Conservation (phyloP, 2,113 vertebrate species). For the Cryptomyrus ogoouensis region DNA sequence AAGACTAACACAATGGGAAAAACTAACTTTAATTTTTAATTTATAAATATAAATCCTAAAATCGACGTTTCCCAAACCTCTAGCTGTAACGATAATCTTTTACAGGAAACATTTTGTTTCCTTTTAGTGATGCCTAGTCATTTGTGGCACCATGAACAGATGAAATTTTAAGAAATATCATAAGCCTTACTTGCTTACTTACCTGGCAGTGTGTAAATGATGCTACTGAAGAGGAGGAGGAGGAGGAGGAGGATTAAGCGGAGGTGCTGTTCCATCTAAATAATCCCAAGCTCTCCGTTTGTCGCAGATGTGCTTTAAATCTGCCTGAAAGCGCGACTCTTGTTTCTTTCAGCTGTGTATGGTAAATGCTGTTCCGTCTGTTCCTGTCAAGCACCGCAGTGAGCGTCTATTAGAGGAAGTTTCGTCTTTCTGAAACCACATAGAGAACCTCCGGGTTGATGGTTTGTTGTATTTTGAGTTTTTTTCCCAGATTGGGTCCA, state of each 20-base stretch:
- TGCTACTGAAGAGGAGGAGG: background rate
- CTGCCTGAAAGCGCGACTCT: background rate
- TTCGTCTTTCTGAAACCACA: background rate
- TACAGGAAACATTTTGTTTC: background rate
- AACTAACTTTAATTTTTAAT: no score
- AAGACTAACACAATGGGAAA: background rate
- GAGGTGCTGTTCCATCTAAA: slow-evolving; percentile 1
- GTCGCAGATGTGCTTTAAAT: background rate
- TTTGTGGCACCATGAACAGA: background rate
- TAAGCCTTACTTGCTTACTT: background rate
- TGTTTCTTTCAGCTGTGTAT: background rate
- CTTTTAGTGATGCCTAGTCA: background rate
- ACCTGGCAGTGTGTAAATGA: background rate
- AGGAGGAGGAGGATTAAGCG: background rate
- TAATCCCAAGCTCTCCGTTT: background rate
- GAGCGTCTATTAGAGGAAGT: slow-evolving; percentile 7
- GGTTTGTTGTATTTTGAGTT: background rate
- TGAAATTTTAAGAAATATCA: background rate
- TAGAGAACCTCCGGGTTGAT: background rate
- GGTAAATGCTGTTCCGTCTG: background rate
- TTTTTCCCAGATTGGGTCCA: background rate
- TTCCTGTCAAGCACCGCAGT: background rate
- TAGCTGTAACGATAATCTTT: background rate
- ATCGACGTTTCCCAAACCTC: background rate
- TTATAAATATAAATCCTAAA: background rate